phyloP scores from a whole-genome alignment of 2,797 vertebrate species.

The Arrhamphus sclerolepis region DNA sequence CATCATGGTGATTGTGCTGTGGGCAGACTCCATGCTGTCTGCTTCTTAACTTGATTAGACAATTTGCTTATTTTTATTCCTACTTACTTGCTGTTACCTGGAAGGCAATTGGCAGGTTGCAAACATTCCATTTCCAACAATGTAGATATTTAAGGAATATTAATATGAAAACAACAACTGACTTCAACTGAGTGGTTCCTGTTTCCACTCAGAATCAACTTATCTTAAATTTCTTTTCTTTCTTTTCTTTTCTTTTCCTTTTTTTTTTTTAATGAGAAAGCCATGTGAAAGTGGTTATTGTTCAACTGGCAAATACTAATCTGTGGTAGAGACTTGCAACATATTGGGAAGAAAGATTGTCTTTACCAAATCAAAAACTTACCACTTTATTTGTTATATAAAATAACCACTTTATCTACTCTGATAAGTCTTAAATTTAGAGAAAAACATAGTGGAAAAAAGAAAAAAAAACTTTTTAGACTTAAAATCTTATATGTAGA shows the following conservation, averaged over 20 bases:
- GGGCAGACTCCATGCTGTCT: neutral
- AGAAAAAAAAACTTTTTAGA: too few relatives aligned
- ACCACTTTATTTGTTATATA: too few relatives aligned
- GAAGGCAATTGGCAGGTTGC: neutral
- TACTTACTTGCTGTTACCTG: neutral
- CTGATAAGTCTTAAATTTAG: too few relatives aligned
- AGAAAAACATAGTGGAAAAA: too few relatives aligned
- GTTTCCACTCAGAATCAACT: neutral
- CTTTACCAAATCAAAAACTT: too few relatives aligned
- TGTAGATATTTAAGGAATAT: neutral
- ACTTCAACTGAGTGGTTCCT: neutral
- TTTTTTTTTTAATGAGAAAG: neutral
- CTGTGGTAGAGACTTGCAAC: neutral
- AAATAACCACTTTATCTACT: too few relatives aligned
- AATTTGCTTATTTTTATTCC: neutral
- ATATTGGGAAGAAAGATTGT: neutral
- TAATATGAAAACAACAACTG: neutral
- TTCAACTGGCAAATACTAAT: neutral
- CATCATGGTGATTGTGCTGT: neutral
- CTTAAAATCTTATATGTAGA: too few relatives aligned
- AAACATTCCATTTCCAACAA: neutral
- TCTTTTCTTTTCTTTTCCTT: too few relatives aligned
- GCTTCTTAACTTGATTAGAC: neutral
- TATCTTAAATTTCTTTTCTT: too few relatives aligned
- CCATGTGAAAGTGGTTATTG: neutral